Conservation (phyloP, 2,888 invertebrate genomes). For the Mesorhabditis belari region DNA sequence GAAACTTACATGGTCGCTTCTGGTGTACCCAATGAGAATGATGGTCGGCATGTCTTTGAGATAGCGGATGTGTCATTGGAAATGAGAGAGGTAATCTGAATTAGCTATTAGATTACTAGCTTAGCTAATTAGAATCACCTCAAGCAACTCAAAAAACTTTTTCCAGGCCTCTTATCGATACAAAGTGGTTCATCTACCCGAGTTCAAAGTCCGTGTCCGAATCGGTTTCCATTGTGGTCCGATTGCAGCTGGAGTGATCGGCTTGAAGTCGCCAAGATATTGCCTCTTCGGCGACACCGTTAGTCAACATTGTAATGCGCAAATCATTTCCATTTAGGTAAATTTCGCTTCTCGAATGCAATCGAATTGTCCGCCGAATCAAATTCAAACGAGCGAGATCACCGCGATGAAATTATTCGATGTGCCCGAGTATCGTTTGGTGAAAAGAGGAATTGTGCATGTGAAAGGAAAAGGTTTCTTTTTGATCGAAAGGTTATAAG, state of each 20-base stretch:
- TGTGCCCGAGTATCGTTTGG: conserved; percentile 27
- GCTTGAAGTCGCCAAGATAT: conserved; percentile 40
- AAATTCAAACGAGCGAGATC: conserved; percentile 41
- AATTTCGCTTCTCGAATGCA: conserved; percentile 52
- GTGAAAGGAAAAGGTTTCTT: conserved; percentile 50
- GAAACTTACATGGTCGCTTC: conserved; percentile 51
- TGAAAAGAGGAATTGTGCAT: conserved; percentile 46
- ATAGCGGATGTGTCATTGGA: conserved; percentile 47
- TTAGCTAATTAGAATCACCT: background rate
- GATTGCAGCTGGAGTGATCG: conserved; percentile 48
- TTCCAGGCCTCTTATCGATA: conserved; percentile 29
- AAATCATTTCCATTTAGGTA: conserved; percentile 17
- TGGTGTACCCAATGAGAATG: conserved; percentile 48
- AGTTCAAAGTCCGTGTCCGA: conserved; percentile 37
- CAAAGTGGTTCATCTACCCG: conserved; percentile 13
- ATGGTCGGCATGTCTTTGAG: conserved; percentile 39
- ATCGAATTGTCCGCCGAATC: conserved; percentile 48
- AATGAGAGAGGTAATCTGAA: conserved; percentile 29
- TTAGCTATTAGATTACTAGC: too few species aligned
- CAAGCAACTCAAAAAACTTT: background rate
- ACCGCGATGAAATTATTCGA: conserved; percentile 10
- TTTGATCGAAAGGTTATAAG: background rate
- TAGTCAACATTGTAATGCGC: background rate
- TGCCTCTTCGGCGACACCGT: conserved; percentile 49
- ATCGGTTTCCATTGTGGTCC: conserved; percentile 49